phyloP scores from a whole-genome alignment of 2,797 vertebrate genomes.

The Gymnoscopelus microlampas region DNA sequence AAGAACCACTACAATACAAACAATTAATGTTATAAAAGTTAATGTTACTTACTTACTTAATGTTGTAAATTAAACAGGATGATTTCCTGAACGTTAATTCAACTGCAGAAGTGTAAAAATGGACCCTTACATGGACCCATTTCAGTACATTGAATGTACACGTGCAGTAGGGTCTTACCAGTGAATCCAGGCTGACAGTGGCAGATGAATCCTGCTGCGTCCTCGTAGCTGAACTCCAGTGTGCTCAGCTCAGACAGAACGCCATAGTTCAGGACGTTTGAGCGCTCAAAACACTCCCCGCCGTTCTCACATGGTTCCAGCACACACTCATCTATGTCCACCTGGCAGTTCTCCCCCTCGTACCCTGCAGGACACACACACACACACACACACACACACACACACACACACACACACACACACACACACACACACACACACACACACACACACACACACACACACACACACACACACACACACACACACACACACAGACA shows the following conservation, averaged over 20 bases:
- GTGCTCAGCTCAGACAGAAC: constrained; percentile 71
- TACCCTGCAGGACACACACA: constrained; percentile 81
- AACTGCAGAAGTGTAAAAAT: too few species aligned
- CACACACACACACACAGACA: too few species aligned
- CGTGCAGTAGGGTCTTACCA: constrained; percentile 75
- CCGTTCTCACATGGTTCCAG: constrained; percentile 83
- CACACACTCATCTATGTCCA: constrained; percentile 89
- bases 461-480: constrained; percentile 3
- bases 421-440: constrained; percentile 9
- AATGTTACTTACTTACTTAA: too few species aligned
- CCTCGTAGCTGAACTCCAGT: constrained; percentile 81
- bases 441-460: background rate
- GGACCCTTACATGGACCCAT: too few species aligned
- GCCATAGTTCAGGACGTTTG: constrained; percentile 81
- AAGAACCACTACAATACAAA: too few species aligned
- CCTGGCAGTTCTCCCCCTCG: constrained; percentile 84
- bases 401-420: constrained; percentile 3
- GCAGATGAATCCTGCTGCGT: constrained; percentile 89
- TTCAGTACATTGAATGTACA: too few species aligned
- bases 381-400: constrained; percentile 5
- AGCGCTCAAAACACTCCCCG: constrained; percentile 86
- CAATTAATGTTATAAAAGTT: too few species aligned
- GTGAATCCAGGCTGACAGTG: constrained; percentile 87
- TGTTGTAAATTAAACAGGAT: too few species aligned
- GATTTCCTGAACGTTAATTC: too few species aligned